A percentile compares a stretch with the other conserved stretches of the same genome.
These are phyloP conservation scores for Pseudomyrmex flavicornis DNA, from an alignment of 1,140 invertebrate genomes.

Conservation along the genomic window DNA sequence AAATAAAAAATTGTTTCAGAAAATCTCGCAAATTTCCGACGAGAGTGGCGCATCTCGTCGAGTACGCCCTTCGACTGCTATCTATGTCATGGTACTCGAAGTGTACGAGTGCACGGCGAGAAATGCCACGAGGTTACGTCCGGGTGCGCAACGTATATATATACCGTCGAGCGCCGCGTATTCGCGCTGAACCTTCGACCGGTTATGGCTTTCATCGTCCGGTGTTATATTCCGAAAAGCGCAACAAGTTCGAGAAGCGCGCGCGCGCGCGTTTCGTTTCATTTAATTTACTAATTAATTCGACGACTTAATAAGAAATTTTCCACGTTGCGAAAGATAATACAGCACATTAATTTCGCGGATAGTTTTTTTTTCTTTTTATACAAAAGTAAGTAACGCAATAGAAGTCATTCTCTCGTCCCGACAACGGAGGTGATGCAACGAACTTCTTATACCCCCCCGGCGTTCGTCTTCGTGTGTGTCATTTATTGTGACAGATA, in stretches of 20 bases:
- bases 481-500: not conserved
- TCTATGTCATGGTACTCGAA: conserved; percentile 51
- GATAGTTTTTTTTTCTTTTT: too few relatives aligned
- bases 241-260: conserved; percentile 5
- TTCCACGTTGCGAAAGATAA: not conserved
- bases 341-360: not conserved
- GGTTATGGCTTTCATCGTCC: conserved; percentile 18
- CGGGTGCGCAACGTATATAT: conserved; percentile 55
- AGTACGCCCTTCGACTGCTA: conserved; percentile 44
- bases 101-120: conserved; percentile 48
- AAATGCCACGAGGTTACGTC: conserved; percentile 73
- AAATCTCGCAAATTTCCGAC: conserved; percentile 27
- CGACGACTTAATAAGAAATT: not conserved
- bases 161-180: not conserved
- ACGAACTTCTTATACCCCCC: not conserved
- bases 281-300: not conserved
- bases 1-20: conserved; percentile 12
- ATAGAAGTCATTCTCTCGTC: not conserved
- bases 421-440: not conserved
- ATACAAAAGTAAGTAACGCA: not conserved
- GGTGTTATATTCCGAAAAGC: not conserved
- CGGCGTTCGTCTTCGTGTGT: not conserved
- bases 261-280: too few relatives aligned
- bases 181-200: conserved; percentile 14
- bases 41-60: not conserved